Conservation (phyloP, 2,888 invertebrate genomes). For the Scaptodrosophila latifasciaeformis region DNA sequence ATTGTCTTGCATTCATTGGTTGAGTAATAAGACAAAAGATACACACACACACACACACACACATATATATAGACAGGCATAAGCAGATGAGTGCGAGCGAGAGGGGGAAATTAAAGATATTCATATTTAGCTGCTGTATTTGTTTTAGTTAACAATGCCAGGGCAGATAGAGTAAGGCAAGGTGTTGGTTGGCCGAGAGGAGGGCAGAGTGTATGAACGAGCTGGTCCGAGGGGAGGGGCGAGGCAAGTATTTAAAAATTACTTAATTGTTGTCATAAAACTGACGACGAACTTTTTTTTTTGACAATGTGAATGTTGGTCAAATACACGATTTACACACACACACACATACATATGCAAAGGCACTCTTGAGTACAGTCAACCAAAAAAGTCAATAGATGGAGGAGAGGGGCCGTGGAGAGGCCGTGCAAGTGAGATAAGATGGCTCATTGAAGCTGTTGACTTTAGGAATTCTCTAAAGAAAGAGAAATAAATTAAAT, state of each 20-base stretch:
- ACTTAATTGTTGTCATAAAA: slow-evolving; percentile 64
- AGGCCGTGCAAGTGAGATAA: no score
- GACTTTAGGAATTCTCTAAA: no score
- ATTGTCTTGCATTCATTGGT: slow-evolving; percentile 24
- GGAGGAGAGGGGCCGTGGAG: background rate
- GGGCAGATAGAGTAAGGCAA: background rate
- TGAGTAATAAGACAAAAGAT: slow-evolving; percentile 45
- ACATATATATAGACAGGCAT: slow-evolving; percentile 5
- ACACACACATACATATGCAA: background rate
- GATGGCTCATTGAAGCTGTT: no score
- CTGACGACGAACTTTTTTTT: no score
- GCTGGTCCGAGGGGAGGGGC: background rate
- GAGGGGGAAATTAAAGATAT: no score
- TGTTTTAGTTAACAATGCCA: slow-evolving; percentile 21
- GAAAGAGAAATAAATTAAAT: background rate
- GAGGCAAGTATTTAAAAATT: slow-evolving; percentile 48
- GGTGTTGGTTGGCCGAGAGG: no score
- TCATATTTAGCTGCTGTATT: slow-evolving; percentile 39
- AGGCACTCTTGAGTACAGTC: background rate
- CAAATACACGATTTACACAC: background rate
- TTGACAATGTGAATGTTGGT: no score
- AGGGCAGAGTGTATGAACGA: no score
- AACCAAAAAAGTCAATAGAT: background rate
- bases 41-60: slow-evolving; percentile 9
- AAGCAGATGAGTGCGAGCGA: slow-evolving; percentile 25